Percentiles rank a stretch among this genome's conserved stretches.
Conservation (phyloP, 35 echinoderm and acorn worm genomes). For the Nesometra sesokonis region DNA sequence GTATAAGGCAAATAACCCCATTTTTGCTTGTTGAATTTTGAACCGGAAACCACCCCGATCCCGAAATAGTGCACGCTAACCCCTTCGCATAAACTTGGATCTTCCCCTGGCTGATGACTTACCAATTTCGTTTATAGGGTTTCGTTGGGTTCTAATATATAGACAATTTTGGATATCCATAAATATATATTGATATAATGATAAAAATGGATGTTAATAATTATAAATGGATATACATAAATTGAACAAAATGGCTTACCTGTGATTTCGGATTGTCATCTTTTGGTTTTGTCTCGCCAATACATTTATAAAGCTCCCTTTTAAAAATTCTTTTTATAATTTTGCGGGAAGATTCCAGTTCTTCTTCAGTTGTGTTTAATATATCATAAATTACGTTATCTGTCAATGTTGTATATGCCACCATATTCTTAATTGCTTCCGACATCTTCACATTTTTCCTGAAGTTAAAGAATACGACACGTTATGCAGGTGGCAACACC, state of each 20-base stretch:
- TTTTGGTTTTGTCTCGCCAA: slow-evolving; percentile 67
- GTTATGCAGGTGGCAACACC: too few species aligned
- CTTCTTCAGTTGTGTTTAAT: slow-evolving; percentile 18
- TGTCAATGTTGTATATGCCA: slow-evolving; percentile 61
- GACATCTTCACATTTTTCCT: too few species aligned
- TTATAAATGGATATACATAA: neutral
- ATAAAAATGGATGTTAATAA: neutral
- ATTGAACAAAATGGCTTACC: too few species aligned
- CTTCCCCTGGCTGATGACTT: too few species aligned
- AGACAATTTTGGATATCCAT: neutral
- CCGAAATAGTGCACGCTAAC: too few species aligned
- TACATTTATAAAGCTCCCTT: slow-evolving; percentile 66
- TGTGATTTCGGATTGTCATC: slow-evolving; percentile 5
- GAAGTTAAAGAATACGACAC: too few species aligned
- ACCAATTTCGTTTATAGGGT: too few species aligned
- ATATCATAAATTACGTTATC: slow-evolving; percentile 56
- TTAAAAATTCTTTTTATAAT: slow-evolving; percentile 45
- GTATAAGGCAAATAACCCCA: too few species aligned
- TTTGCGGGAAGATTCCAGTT: slow-evolving; percentile 25
- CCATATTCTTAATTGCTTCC: slow-evolving; percentile 80
- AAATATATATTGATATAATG: neutral
- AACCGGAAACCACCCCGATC: too few species aligned
- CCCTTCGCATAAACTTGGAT: too few species aligned
- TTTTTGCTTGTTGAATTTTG: too few species aligned
- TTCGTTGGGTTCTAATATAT: too few species aligned